Evolutionary conservation across 2,797 vertebrate species (phyloP).

Genomic region (Semotilus atromaculatus): DNA sequence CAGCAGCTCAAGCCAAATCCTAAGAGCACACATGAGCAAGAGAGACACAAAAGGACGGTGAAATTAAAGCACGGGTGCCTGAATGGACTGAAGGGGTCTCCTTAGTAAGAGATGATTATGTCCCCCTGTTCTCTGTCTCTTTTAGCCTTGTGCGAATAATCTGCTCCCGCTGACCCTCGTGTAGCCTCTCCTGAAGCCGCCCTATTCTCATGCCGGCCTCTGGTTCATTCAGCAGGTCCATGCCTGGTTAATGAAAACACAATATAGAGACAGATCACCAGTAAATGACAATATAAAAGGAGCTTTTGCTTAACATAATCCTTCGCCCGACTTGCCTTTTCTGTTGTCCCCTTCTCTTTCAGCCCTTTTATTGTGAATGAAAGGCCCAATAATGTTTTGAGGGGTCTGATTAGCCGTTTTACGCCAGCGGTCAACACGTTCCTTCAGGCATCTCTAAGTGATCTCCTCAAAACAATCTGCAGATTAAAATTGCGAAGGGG

Average conservation of each 20-base stretch:
- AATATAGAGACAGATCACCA: constrained; percentile 66
- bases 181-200: constrained; percentile 51
- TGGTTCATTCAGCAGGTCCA: constrained; percentile 56
- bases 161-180: constrained; percentile 64
- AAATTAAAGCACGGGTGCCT: constrained; percentile 59
- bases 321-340: constrained; percentile 65
- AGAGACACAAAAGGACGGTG: constrained; percentile 56
- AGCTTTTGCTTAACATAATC: constrained; percentile 69
- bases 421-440: constrained; percentile 61
- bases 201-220: constrained; percentile 40
- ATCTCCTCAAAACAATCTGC: constrained; percentile 62
- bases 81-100: constrained; percentile 66
- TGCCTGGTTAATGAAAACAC: constrained; percentile 69
- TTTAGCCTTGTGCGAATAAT: constrained; percentile 66
- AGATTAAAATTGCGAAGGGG: constrained; percentile 64
- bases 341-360: constrained; percentile 60
- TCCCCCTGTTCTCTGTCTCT: constrained; percentile 61
- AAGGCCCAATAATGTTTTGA: constrained; percentile 59
- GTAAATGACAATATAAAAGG: constrained; percentile 71
- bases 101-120: constrained; percentile 71
- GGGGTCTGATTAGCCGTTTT: constrained; percentile 61
- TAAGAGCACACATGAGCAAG: constrained; percentile 65
- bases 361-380: constrained; percentile 54
- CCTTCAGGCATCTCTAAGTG: constrained; percentile 61
- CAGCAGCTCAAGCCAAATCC: constrained; percentile 66